Evolutionary conservation across 2,888 invertebrate species (phyloP), one percentile per base, ranked within the genome.

Genomic region (Cecidostiba fungosa): DNA sequence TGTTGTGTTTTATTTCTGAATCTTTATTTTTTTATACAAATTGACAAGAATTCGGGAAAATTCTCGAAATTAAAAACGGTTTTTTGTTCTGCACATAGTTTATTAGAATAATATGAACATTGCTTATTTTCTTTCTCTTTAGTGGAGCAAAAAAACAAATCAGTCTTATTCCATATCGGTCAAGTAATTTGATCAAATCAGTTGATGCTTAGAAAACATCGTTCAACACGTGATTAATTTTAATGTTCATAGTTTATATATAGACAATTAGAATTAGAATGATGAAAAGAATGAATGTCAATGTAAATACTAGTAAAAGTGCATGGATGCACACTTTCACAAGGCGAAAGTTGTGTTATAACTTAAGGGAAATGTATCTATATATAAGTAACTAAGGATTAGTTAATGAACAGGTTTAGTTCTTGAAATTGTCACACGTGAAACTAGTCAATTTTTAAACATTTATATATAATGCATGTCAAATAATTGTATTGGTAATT

Each of bases 101-200:
- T 88, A 85, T 88, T 88, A 87, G 84, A 85, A 86, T 87, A 84
- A 85, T 80, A 83, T 77, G 86, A 87, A 87, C 50, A 87, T 84
- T 86, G 84, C 82, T 88, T 77, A 86, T 78, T 87, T 78, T 85
- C 77, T 83, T 73, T 87, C 86, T 89, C 87, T 88, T 87, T 85
- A 88, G 88, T 69, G 88, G 82, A 87, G 86, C 87, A 82, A 89
- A 86, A 78, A 90, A 89, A 77, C 89, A 91, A 91, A 90, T 91
- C 91, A 91, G 91, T 91, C 91, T 91, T 91, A 87, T 88, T 88
- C 85, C 84, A 84, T 79, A 87, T 85, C 85, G 85, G 88, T 88
- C 88, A 89, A 89, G 70, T 82, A 79, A 87, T 81, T 84, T 85
- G 76, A 76, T 74, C 79, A 85, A 84, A 43, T 54, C 39, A 85